Conservation (phyloP, 2,797 vertebrate genomes). For the Anguilla anguilla region DNA sequence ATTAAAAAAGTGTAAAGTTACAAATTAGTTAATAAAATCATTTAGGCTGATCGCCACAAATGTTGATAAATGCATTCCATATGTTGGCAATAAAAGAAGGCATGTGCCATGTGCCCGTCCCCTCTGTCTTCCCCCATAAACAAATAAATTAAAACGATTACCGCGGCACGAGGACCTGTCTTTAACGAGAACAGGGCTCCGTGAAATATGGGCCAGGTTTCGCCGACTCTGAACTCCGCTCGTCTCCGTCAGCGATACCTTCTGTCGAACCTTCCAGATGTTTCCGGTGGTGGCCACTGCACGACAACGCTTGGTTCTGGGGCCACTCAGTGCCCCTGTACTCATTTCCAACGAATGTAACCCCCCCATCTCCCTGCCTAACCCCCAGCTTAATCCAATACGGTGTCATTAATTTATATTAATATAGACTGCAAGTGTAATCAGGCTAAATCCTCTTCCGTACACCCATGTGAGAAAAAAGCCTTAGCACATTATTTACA, state of each 20-base stretch:
- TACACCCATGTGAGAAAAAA: background rate
- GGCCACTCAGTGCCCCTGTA: conserved; percentile 37
- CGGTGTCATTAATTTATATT: conserved; percentile 8
- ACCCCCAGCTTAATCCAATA: background rate
- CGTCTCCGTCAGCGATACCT: conserved; percentile 57
- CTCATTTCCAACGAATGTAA: conserved; percentile 19
- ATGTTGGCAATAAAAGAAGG: conserved; percentile 76
- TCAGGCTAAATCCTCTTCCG: background rate
- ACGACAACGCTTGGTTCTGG: conserved; percentile 29
- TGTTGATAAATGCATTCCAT: conserved; percentile 75
- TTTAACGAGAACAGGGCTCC: conserved; percentile 59
- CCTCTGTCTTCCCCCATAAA: conserved; percentile 72
- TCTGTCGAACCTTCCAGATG: conserved; percentile 57
- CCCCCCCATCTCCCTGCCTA: too few relatives aligned
- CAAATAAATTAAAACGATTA: conserved; percentile 84
- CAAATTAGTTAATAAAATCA: conserved; percentile 76
- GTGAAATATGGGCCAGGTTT: conserved; percentile 69
- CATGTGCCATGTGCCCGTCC: conserved; percentile 71
- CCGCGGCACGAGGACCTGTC: conserved; percentile 58
- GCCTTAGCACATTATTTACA: background rate
- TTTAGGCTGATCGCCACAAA: conserved; percentile 72
- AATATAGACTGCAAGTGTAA: background rate
- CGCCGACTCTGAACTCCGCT: conserved; percentile 64
- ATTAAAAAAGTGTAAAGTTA: conserved; percentile 76
- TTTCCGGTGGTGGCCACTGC: conserved; percentile 34